phyloP scores from a whole-genome alignment of 2,113 vertebrate genomes.

The Varanus salvator region DNA sequence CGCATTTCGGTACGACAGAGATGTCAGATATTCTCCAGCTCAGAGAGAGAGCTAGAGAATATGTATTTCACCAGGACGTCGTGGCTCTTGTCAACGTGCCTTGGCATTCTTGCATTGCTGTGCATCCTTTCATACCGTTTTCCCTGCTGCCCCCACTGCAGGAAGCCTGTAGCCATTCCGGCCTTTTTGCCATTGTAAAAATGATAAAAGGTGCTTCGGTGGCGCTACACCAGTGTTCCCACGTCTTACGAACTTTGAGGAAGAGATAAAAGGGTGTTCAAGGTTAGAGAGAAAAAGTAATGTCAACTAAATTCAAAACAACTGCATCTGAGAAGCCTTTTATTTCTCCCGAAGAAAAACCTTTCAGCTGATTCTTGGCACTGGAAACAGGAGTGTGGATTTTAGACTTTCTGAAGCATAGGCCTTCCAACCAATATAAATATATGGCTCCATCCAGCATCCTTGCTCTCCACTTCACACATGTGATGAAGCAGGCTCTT shows the following conservation, averaged over 20 bases:
- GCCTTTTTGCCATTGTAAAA: not conserved
- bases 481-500: not conserved
- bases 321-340: not conserved
- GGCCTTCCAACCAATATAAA: slow-evolving; percentile 10
- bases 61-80: not conserved
- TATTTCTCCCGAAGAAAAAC: slow-evolving; percentile 7
- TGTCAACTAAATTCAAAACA: not conserved
- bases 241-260: not conserved
- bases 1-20: too few species aligned
- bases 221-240: not conserved
- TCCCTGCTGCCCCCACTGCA: not conserved
- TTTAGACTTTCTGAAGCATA: not conserved
- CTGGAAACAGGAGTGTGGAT: not conserved
- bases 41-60: too few species aligned
- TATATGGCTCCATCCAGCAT: not conserved
- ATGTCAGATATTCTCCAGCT: not conserved
- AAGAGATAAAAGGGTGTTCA: not conserved
- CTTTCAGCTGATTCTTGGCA: not conserved
- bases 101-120: not conserved
- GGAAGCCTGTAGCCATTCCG: not conserved
- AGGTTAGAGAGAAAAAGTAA: slow-evolving; percentile 8
- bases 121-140: not conserved
- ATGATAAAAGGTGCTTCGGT: not conserved
- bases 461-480: not conserved
- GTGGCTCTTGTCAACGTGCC: not conserved